phyloP scores from a whole-genome alignment of 2,888 invertebrate species.

The Drosophila mayaguana region DNA sequence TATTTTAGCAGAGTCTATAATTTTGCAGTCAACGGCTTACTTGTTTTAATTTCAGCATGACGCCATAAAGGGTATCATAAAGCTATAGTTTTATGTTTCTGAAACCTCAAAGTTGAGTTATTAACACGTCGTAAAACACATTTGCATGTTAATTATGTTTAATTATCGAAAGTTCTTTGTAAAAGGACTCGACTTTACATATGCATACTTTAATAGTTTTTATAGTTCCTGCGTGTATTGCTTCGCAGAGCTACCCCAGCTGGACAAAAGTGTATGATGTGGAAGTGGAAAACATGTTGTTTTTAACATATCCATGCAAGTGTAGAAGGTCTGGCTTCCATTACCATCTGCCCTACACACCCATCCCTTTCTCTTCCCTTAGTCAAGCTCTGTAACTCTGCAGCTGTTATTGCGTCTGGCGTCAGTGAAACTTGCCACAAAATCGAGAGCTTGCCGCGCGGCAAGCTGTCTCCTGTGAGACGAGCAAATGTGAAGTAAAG shows the following conservation, averaged over 20 bases:
- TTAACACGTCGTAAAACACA: background rate
- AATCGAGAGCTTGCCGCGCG: slow-evolving; percentile 38
- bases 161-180: background rate
- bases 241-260: background rate
- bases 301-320: slow-evolving; percentile 55
- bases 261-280: slow-evolving; percentile 25
- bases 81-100: background rate
- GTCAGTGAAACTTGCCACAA: slow-evolving; percentile 64
- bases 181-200: background rate
- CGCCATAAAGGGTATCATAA: background rate
- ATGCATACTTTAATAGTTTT: background rate
- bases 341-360: background rate
- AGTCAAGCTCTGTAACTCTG: background rate
- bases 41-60: background rate
- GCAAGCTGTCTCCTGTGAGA: slow-evolving; percentile 15
- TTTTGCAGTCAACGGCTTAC: background rate
- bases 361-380: no score
- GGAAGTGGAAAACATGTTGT: slow-evolving; percentile 67
- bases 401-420: slow-evolving; percentile 63
- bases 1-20: no score
- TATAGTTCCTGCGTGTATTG: background rate
- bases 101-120: background rate
- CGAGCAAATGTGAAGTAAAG: slow-evolving; percentile 22
- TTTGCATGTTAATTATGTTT: background rate
- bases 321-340: slow-evolving; percentile 5